Percentiles rank a stretch among this genome's conserved stretches.
Conservation (phyloP, 2,797 vertebrate species). For the Squalus acanthias region DNA sequence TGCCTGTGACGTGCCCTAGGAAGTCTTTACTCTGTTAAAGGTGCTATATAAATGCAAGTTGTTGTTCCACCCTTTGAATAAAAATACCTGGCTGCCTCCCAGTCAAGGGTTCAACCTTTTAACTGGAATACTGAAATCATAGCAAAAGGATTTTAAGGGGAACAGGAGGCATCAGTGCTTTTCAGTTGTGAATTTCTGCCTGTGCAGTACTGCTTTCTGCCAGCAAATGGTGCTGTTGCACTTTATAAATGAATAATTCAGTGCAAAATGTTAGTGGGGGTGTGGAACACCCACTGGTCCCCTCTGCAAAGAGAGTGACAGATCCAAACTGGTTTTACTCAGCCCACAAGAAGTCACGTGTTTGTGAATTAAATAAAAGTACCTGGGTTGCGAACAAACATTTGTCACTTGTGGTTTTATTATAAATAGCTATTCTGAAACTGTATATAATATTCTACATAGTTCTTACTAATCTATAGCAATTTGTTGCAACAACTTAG, state of each 20-base stretch:
- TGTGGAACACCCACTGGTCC: background rate
- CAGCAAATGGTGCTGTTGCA: slow-evolving; percentile 32
- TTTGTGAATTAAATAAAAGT: background rate
- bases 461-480: background rate
- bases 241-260: slow-evolving; percentile 19
- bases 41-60: background rate
- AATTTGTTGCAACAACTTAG: background rate
- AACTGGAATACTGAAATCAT: background rate
- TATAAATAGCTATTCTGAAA: background rate
- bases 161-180: background rate
- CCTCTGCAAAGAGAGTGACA: background rate
- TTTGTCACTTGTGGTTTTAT: background rate
- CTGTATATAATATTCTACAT: background rate
- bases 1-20: background rate
- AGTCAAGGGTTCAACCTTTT: background rate
- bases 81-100: background rate
- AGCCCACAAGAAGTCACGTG: background rate
- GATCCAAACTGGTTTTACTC: background rate
- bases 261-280: background rate
- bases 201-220: background rate
- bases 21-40: background rate
- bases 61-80: background rate
- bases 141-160: background rate
- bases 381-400: background rate
- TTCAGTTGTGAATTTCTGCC: background rate